A percentile compares a stretch with the other conserved stretches of the same genome.
Evolutionary conservation across 2,797 vertebrate species (phyloP).

Genomic region (Cryptoblepharus egeriae): DNA sequence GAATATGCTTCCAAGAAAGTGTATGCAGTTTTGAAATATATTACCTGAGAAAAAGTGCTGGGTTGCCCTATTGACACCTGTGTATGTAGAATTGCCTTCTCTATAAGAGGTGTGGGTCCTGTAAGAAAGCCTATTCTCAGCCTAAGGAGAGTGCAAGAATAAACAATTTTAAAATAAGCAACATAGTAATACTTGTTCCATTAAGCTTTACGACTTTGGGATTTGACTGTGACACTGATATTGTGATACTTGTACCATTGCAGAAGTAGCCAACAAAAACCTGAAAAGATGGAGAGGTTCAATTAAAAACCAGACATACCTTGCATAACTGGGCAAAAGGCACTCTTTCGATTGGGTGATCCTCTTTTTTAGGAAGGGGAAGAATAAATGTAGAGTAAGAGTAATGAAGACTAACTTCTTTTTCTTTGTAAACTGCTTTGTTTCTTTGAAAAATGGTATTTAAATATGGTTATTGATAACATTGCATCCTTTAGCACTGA

Average conservation of each 20-base stretch:
- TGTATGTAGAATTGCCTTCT: conserved; percentile 83
- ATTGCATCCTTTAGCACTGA: too few relatives aligned
- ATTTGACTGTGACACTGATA: conserved; percentile 23
- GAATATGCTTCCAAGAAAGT: not conserved
- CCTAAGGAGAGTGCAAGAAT: conserved; percentile 68
- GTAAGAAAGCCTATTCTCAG: conserved; percentile 88
- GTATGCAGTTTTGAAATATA: not conserved
- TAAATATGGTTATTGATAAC: too few relatives aligned
- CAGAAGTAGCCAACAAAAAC: not conserved
- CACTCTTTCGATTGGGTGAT: too few relatives aligned
- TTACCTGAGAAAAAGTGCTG: conserved; percentile 87
- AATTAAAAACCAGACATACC: not conserved
- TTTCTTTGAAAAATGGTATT: too few relatives aligned
- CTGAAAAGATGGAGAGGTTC: not conserved
- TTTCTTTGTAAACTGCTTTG: too few relatives aligned
- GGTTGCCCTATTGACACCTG: conserved; percentile 85
- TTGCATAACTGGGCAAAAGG: too few relatives aligned
- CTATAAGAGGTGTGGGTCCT: conserved; percentile 84
- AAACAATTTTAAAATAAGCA: not conserved
- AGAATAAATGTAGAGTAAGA: too few relatives aligned
- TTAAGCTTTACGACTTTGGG: not conserved
- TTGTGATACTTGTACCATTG: not conserved
- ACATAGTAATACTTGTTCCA: conserved; percentile 1
- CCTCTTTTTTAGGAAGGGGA: too few relatives aligned
- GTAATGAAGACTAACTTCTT: too few relatives aligned